These are phyloP conservation scores for Phoenicopterus ruber DNA, from an alignment of 2,113 vertebrate species.

Conservation along the genomic window DNA sequence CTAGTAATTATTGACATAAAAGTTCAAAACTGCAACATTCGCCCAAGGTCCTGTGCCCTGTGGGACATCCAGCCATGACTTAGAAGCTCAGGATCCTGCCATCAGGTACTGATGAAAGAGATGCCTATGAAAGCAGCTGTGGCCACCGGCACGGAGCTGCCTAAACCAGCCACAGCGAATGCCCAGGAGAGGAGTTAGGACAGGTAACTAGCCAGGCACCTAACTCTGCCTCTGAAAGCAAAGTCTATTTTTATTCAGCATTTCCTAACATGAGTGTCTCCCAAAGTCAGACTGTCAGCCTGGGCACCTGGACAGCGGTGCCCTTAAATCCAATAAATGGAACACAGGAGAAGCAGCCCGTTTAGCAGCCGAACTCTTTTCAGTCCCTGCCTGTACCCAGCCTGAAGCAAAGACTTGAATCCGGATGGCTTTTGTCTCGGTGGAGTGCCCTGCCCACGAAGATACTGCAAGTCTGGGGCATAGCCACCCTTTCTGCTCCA, in stretches of 20 bases:
- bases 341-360: accelerated
- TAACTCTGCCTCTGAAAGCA: background rate
- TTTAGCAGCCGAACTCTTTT: background rate
- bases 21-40: background rate
- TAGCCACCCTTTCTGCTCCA: background rate
- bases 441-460: background rate
- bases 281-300: background rate
- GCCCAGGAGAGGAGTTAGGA: background rate
- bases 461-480: accelerated
- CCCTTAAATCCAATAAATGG: background rate
- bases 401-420: background rate
- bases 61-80: too few relatives aligned
- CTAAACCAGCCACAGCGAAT: background rate
- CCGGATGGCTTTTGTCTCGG: background rate
- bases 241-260: background rate
- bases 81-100: background rate
- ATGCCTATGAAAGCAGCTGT: accelerated
- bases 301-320: background rate
- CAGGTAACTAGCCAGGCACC: background rate
- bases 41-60: background rate
- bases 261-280: background rate
- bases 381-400: background rate
- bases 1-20: background rate
- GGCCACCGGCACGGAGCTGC: background rate
- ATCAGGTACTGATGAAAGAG: background rate